A percentile compares a stretch with the other conserved stretches of the same genome.
phyloP scores from a whole-genome alignment of 2,797 vertebrate species.

The Poeciliopsis infans region DNA sequence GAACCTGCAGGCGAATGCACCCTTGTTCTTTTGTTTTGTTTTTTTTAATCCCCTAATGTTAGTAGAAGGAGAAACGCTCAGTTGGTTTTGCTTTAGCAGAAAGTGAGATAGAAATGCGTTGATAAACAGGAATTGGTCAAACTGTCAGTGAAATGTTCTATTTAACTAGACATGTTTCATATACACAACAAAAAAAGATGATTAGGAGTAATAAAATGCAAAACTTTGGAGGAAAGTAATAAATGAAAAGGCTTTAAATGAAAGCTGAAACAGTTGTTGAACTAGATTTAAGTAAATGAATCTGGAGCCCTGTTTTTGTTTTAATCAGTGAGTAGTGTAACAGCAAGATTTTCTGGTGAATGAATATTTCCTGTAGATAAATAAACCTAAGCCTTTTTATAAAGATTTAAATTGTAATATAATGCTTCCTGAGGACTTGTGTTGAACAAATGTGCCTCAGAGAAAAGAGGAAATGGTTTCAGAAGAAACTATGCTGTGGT shows the following conservation, averaged over 20 bases:
- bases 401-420: neutral
- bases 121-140: neutral
- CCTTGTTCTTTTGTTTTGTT: too few species aligned
- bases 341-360: neutral
- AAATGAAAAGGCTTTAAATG: neutral
- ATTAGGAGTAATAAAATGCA: neutral
- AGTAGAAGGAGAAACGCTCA: too few species aligned
- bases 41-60: neutral
- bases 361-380: neutral
- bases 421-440: neutral
- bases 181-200: neutral
- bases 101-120: neutral
- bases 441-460: neutral
- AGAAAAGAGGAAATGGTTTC: neutral
- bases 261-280: neutral
- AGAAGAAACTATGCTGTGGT: conserved; percentile 9
- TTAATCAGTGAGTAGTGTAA: neutral
- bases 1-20: neutral
- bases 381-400: neutral
- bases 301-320: neutral
- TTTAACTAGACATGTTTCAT: neutral
- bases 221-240: neutral
- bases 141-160: neutral
- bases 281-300: neutral
- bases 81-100: neutral